A percentile compares a stretch with the other conserved stretches of the same genome.
Conservation (phyloP, 2,888 invertebrate species). For the Venustoraphidia nigricollis region DNA sequence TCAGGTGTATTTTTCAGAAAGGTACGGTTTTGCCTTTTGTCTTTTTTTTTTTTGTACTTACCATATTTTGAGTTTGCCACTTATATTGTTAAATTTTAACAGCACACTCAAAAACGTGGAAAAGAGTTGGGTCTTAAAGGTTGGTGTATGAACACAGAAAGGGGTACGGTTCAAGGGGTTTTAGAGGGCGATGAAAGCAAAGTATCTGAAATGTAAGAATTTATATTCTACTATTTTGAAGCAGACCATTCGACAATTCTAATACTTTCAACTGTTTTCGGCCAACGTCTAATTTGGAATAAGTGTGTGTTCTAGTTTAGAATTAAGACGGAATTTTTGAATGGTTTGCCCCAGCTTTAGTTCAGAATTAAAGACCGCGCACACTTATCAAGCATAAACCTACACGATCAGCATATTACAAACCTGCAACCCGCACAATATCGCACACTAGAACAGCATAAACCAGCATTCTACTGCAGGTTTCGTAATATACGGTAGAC, state of each 20-base stretch:
- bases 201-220: slow-evolving; percentile 45
- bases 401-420: too few relatives aligned
- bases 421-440: too few relatives aligned
- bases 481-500: too few relatives aligned
- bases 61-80: not conserved
- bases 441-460: too few relatives aligned
- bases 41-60: not conserved
- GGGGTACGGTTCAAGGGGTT: slow-evolving; percentile 49
- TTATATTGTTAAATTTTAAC: slow-evolving; percentile 12
- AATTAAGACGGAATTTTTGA: too few relatives aligned
- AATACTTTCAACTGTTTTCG: not conserved
- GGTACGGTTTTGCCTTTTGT: slow-evolving; percentile 25
- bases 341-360: too few relatives aligned
- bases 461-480: too few relatives aligned
- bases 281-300: too few relatives aligned
- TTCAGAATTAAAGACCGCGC: too few relatives aligned
- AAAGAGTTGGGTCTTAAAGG: slow-evolving; percentile 46
- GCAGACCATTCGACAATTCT: not conserved
- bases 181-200: slow-evolving; percentile 44
- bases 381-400: too few relatives aligned
- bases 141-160: slow-evolving; percentile 56
- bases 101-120: slow-evolving; percentile 52
- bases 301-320: too few relatives aligned
- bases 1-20: slow-evolving; percentile 44
- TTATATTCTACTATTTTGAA: not conserved